A percentile compares a stretch with the other conserved stretches of the same genome.
Conservation (phyloP, 2,888 invertebrate species). For the Cerastoderma edule region DNA sequence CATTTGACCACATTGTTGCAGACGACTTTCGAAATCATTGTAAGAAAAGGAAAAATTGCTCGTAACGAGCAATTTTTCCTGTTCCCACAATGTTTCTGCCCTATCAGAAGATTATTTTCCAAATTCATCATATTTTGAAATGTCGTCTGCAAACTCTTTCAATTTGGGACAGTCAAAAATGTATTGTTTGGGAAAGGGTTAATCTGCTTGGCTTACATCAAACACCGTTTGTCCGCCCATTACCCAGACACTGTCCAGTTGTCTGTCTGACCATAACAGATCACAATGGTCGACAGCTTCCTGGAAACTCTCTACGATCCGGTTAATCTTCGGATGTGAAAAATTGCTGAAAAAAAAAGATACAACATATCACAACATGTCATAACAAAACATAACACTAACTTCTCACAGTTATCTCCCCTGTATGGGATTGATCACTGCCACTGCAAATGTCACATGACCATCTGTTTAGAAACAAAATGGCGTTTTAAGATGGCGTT, state of each 20-base stretch:
- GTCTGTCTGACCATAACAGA: background rate
- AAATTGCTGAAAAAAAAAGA: slow-evolving; percentile 23
- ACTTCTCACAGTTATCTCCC: background rate
- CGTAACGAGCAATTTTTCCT: background rate
- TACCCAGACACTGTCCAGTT: slow-evolving; percentile 43
- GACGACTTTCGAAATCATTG: too few species aligned
- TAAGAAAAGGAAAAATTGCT: background rate
- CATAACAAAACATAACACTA: background rate
- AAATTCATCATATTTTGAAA: background rate
- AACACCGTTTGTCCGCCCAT: slow-evolving; percentile 44
- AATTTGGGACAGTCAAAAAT: too few species aligned
- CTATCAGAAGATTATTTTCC: background rate
- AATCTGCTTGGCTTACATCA: slow-evolving; percentile 21
- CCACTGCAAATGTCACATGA: background rate
- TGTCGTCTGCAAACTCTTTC: background rate
- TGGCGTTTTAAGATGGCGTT: background rate
- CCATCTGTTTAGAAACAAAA: background rate
- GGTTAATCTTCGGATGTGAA: slow-evolving; percentile 32
- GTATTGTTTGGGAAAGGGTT: too few species aligned
- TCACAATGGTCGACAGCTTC: slow-evolving; percentile 21
- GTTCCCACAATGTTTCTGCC: background rate
- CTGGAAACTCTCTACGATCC: slow-evolving; percentile 37
- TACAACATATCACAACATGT: background rate
- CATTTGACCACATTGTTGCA: too few species aligned
- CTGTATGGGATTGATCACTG: background rate